Percentiles rank a stretch among this genome's conserved stretches.
These are phyloP conservation scores for Brachypteracias leptosomus DNA, from an alignment of 2,113 vertebrate genomes.

Conservation along the genomic window DNA sequence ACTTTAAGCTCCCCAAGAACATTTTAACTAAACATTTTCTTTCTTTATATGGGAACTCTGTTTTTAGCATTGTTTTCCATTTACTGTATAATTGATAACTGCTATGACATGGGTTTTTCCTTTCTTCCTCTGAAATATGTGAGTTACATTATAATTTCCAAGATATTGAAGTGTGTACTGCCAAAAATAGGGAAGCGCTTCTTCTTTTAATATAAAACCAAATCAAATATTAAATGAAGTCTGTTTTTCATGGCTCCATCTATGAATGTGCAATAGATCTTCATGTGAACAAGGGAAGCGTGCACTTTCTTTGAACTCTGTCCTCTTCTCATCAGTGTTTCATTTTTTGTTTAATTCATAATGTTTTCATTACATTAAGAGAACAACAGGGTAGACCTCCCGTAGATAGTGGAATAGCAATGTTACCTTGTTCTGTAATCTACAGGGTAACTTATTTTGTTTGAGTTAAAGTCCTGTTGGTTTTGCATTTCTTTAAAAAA, in stretches of 20 bases:
- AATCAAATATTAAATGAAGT: neutral
- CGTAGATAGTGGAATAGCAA: conserved; percentile 7
- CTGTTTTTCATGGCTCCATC: conserved; percentile 35
- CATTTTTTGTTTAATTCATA: conserved; percentile 50
- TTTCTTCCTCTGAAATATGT: neutral
- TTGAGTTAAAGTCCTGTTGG: neutral
- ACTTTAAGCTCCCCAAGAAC: neutral
- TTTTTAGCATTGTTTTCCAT: neutral
- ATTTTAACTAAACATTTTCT: neutral
- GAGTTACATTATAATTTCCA: neutral
- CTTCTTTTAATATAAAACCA: neutral
- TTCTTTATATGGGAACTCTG: neutral
- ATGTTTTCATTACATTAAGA: conserved; percentile 52
- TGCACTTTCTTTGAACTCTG: conserved; percentile 59
- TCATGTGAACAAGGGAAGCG: conserved; percentile 26
- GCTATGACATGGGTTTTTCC: neutral
- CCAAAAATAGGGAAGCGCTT: neutral
- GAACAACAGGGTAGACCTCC: conserved; percentile 53
- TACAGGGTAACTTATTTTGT: neutral
- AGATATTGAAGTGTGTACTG: neutral
- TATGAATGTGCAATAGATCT: conserved; percentile 31
- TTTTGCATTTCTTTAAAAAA: neutral
- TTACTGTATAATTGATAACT: neutral
- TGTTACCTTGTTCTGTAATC: neutral
- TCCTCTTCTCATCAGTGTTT: conserved; percentile 18